Conservation (phyloP, 2,797 vertebrate species). For the Tapirus indicus region DNA sequence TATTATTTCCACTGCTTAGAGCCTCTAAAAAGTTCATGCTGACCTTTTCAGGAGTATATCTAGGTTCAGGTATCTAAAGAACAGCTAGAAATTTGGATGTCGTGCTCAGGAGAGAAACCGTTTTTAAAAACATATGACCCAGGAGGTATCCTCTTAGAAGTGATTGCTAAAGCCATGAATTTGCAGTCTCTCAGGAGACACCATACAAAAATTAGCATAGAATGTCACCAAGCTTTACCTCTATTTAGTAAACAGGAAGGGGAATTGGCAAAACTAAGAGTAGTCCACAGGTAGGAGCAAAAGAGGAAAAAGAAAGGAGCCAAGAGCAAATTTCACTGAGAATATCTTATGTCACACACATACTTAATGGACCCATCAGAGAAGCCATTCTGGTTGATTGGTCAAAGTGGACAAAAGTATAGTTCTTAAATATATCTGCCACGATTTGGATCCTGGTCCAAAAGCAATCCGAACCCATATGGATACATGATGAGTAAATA, state of each 20-base stretch:
- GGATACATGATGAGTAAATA: not conserved
- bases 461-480: not conserved
- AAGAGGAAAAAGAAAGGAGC: not conserved
- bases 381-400: not conserved
- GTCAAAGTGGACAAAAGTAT: not conserved
- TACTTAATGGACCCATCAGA: not conserved
- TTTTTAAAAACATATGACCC: not conserved
- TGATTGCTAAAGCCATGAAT: not conserved
- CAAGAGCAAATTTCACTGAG: not conserved
- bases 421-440: not conserved
- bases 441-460: not conserved
- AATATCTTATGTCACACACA: not conserved
- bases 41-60: not conserved
- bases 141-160: not conserved
- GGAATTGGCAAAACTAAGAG: not conserved
- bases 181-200: not conserved
- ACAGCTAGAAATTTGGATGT: not conserved
- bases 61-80: not conserved
- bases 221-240: not conserved
- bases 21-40: not conserved
- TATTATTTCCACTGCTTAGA: not conserved
- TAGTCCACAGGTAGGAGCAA: not conserved
- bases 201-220: not conserved
- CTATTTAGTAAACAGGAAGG: not conserved
- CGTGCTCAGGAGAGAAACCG: not conserved